Conservation (phyloP, 2,797 vertebrate genomes). For the Poliocrania exsul region DNA sequence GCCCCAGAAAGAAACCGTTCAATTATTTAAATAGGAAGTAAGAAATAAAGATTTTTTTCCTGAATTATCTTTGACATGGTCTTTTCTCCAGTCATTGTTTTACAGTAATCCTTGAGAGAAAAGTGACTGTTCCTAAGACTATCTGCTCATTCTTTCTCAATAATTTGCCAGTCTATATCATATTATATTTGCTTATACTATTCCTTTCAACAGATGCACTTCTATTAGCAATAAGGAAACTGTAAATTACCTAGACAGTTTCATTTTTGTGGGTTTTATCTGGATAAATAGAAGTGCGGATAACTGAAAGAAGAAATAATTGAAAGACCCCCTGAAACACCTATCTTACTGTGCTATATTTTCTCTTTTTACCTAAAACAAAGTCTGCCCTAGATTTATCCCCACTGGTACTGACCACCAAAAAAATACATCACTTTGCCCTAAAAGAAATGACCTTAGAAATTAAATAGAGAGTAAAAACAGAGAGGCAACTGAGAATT, state of each 20-base stretch:
- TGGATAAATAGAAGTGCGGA: not conserved
- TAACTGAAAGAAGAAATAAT: slow-evolving; percentile 33
- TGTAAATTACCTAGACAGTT: not conserved
- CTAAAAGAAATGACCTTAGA: not conserved
- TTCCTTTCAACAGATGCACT: not conserved
- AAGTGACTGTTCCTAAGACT: not conserved
- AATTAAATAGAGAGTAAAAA: not conserved
- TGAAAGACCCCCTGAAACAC: not conserved
- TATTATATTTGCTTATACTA: not conserved
- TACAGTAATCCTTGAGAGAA: not conserved
- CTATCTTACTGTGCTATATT: not conserved
- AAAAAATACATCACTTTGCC: not conserved
- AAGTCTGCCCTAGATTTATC: not conserved
- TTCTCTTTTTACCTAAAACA: not conserved
- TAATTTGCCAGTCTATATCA: not conserved
- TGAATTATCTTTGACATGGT: not conserved
- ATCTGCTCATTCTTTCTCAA: not conserved
- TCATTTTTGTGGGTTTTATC: not conserved
- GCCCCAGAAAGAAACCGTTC: not conserved
- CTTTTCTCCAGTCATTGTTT: not conserved
- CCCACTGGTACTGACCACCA: not conserved
- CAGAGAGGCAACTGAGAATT: not conserved
- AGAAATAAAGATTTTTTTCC: not conserved
- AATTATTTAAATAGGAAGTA: not conserved
- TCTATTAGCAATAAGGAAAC: not conserved